These are phyloP conservation scores for Synodontis membranacea DNA, from an alignment of 2,113 vertebrate species.

Conservation along the genomic window DNA sequence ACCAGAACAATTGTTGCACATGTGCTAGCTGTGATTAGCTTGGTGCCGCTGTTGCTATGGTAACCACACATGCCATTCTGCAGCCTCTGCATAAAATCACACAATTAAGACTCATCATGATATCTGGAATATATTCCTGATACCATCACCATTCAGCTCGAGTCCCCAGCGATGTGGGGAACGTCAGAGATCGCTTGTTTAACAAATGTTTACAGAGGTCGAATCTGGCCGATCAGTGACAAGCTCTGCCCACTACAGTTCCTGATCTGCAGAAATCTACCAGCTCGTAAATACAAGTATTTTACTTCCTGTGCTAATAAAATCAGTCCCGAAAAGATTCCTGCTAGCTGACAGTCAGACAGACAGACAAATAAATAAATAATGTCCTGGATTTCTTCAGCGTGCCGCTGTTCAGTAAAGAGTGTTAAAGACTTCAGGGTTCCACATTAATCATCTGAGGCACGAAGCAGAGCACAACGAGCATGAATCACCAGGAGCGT, in stretches of 20 bases:
- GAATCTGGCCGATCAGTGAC: background rate
- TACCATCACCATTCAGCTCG: background rate
- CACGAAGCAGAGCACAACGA: background rate
- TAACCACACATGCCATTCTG: background rate
- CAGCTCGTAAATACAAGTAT: too few relatives aligned
- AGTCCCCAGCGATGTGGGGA: background rate
- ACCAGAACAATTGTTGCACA: background rate
- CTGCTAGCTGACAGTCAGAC: background rate
- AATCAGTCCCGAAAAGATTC: background rate
- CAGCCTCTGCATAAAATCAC: background rate
- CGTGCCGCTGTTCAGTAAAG: background rate
- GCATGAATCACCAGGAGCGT: slow-evolving; percentile 18
- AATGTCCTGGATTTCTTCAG: background rate
- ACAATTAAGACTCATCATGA: background rate
- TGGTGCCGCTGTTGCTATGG: slow-evolving; percentile 1
- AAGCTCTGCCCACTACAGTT: background rate
- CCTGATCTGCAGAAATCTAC: background rate
- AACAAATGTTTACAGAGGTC: background rate
- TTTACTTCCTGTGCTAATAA: too few relatives aligned
- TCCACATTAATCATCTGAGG: slow-evolving; percentile 25
- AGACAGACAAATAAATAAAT: background rate
- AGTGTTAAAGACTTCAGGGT: slow-evolving; percentile 5
- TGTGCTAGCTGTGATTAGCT: background rate
- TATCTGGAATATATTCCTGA: background rate
- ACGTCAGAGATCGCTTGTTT: background rate